Conservation (phyloP, 2,113 vertebrate genomes). For the Brachirus orientalis region DNA sequence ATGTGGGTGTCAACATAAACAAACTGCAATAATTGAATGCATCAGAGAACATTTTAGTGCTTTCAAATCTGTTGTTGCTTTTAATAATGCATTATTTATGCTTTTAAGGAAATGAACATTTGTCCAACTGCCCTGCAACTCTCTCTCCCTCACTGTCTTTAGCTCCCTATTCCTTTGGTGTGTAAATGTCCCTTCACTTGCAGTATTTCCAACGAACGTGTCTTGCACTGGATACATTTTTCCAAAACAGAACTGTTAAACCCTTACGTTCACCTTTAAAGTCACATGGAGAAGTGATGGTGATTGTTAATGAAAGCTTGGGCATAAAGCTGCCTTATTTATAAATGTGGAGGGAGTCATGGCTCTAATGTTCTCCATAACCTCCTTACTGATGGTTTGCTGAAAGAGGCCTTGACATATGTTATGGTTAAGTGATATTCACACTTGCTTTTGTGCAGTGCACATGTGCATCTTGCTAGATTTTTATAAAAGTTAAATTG, state of each 20-base stretch:
- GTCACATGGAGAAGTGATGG: slow-evolving; percentile 49
- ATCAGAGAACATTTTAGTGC: slow-evolving; percentile 40
- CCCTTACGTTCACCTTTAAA: slow-evolving; percentile 70
- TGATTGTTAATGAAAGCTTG: slow-evolving; percentile 67
- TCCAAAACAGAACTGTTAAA: slow-evolving; percentile 26
- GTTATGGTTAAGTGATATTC: slow-evolving; percentile 19
- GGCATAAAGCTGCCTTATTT: slow-evolving; percentile 74
- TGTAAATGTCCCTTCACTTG: no score
- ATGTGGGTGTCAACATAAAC: slow-evolving; percentile 4
- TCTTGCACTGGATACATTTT: slow-evolving; percentile 2
- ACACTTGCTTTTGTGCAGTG: slow-evolving; percentile 36
- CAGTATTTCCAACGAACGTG: no score
- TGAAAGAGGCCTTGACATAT: slow-evolving; percentile 3
- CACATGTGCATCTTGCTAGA: slow-evolving; percentile 12
- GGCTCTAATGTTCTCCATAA: slow-evolving; percentile 26
- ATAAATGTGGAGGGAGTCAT: slow-evolving; percentile 66
- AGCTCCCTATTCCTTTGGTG: no score
- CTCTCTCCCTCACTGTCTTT: no score
- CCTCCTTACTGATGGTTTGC: slow-evolving; percentile 23
- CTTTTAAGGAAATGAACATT: slow-evolving; percentile 66
- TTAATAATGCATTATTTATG: slow-evolving; percentile 73
- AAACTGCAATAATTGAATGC: slow-evolving; percentile 16
- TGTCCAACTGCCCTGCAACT: slow-evolving; percentile 18
- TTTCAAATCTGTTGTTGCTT: slow-evolving; percentile 36
- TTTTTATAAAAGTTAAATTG: slow-evolving; percentile 49